Percentiles rank a stretch among this genome's conserved stretches.
Conservation (phyloP, 2,113 vertebrate species). For the Physeter macrocephalus region DNA sequence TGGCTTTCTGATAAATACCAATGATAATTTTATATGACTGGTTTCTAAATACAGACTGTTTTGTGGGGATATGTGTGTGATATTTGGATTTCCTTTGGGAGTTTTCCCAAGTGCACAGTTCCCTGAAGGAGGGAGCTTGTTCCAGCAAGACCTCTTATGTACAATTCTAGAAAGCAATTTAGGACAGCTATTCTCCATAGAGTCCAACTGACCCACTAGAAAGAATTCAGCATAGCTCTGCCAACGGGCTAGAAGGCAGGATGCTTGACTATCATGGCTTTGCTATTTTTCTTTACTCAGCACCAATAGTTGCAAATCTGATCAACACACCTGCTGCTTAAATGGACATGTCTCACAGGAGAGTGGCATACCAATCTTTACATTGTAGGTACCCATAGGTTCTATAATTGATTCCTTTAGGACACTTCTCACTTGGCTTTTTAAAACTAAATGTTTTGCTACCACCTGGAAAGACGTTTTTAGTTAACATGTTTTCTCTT, state of each 20-base stretch:
- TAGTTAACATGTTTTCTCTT: background rate
- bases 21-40: background rate
- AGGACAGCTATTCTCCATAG: background rate
- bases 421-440: background rate
- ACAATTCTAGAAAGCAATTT: background rate
- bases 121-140: background rate
- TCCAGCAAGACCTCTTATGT: background rate
- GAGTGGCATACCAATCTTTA: background rate
- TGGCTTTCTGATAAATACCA: background rate
- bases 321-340: background rate
- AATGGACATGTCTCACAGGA: background rate
- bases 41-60: background rate
- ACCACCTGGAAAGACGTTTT: background rate
- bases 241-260: background rate
- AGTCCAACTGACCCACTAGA: background rate
- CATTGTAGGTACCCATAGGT: too few species aligned
- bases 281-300: background rate
- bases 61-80: background rate
- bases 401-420: background rate
- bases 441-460: background rate
- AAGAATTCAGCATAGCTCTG: background rate
- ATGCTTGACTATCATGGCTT: background rate
- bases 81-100: background rate
- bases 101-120: background rate
- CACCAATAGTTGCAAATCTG: background rate